Conservation (phyloP, 2,113 vertebrate species). For the Synchiropus splendidus region DNA sequence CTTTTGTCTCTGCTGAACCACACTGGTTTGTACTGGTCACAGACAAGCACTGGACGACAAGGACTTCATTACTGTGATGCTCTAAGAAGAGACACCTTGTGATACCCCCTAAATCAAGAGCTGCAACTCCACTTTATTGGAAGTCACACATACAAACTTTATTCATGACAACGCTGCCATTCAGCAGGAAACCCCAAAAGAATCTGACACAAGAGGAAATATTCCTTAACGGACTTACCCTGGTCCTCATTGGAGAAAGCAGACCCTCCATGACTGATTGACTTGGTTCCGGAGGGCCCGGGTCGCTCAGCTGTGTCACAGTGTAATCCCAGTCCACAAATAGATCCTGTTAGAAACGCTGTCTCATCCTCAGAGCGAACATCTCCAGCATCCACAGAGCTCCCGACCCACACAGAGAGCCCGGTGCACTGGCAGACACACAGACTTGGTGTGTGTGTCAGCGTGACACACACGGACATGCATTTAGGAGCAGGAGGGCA, state of each 20-base stretch:
- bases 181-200: too few relatives aligned
- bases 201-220: too few relatives aligned
- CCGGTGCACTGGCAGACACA: conserved; percentile 39
- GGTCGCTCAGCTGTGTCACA: conserved; percentile 30
- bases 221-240: conserved; percentile 62
- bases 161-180: too few relatives aligned
- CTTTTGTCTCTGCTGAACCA: conserved; percentile 2
- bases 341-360: conserved; percentile 66
- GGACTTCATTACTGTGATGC: too few relatives aligned
- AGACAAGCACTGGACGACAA: not conserved
- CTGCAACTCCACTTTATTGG: too few relatives aligned
- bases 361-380: conserved; percentile 59
- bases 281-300: conserved; percentile 44
- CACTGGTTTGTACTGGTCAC: conserved; percentile 6
- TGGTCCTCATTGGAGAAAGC: conserved; percentile 69
- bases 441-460: conserved; percentile 15
- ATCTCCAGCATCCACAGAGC: conserved; percentile 44
- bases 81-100: too few relatives aligned
- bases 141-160: too few relatives aligned
- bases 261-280: conserved; percentile 66
- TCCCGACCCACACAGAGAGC: conserved; percentile 55
- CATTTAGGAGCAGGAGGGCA: conserved; percentile 36
- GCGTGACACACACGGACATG: conserved; percentile 11
- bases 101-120: too few relatives aligned
- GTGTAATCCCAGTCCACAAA: conserved; percentile 46